Evolutionary conservation across 2,113 vertebrate species (phyloP).

Genomic region (Nothocercus julius): DNA sequence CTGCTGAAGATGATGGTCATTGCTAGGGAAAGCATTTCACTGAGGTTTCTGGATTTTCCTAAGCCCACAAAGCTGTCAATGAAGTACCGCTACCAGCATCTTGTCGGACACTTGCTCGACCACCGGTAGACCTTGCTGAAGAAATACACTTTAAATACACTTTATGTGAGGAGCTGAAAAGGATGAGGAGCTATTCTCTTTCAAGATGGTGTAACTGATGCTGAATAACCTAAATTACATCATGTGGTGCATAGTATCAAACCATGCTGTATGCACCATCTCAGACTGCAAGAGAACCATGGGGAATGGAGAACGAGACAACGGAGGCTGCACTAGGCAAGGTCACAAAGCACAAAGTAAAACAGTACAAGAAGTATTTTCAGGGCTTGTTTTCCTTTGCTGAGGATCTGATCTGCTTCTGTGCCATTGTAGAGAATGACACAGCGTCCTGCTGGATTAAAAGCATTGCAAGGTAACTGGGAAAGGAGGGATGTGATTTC

Average conservation of each 20-base stretch:
- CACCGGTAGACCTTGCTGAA: background rate
- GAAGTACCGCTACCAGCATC: accelerated
- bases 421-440: accelerated
- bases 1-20: background rate
- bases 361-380: background rate
- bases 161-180: background rate
- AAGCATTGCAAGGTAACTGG: accelerated
- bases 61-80: background rate
- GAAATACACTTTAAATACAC: background rate
- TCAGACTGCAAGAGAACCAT: constrained; percentile 34
- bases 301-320: constrained; percentile 1
- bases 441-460: background rate
- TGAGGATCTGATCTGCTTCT: background rate
- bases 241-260: background rate
- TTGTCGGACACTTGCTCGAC: background rate
- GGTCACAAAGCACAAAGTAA: background rate
- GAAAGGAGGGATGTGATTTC: background rate
- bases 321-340: background rate
- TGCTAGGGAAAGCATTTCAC: background rate
- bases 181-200: constrained; percentile 16
- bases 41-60: background rate
- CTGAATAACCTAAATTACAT: constrained; percentile 58
- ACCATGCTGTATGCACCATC: constrained; percentile 40
- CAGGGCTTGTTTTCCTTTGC: background rate
- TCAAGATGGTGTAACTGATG: constrained; percentile 63